Percentiles rank a stretch among this genome's conserved stretches.
These are phyloP conservation scores for Chrysotoxum bicinctum DNA, from an alignment of 2,888 invertebrate species.

Conservation along the genomic window DNA sequence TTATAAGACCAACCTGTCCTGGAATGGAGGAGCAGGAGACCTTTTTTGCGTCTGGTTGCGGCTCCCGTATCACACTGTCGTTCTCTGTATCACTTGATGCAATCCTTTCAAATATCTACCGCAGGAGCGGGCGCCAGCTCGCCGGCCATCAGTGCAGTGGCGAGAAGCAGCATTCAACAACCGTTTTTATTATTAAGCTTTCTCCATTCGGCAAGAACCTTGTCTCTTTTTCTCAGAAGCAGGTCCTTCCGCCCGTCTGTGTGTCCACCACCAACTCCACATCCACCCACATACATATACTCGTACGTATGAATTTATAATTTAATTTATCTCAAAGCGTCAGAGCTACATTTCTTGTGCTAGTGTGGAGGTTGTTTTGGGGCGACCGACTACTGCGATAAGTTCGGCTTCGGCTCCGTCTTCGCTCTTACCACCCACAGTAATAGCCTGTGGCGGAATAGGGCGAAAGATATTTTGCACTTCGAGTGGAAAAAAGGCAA, in stretches of 20 bases:
- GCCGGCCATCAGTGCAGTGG: not conserved
- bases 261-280: not conserved
- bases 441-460: conserved; percentile 43
- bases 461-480: conserved; percentile 60
- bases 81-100: conserved; percentile 23
- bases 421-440: not conserved
- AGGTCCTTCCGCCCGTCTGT: conserved; percentile 13
- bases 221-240: conserved; percentile 17
- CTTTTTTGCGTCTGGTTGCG: conserved; percentile 21
- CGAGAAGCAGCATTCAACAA: conserved; percentile 1
- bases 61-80: conserved; percentile 20
- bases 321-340: conserved; percentile 50
- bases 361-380: conserved; percentile 17
- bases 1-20: conserved; percentile 7
- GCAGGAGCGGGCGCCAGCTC: not conserved
- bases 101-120: conserved; percentile 33
- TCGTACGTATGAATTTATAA: conserved; percentile 60
- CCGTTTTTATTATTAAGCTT: conserved; percentile 42
- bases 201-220: conserved; percentile 7
- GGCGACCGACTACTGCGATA: conserved; percentile 4
- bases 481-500: conserved; percentile 63
- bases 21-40: not conserved
- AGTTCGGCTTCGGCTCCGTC: not conserved
- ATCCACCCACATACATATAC: too few species aligned
- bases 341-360: conserved; percentile 6